phyloP scores from a whole-genome alignment of 2,113 vertebrate species.

The Desmodus rotundus region DNA sequence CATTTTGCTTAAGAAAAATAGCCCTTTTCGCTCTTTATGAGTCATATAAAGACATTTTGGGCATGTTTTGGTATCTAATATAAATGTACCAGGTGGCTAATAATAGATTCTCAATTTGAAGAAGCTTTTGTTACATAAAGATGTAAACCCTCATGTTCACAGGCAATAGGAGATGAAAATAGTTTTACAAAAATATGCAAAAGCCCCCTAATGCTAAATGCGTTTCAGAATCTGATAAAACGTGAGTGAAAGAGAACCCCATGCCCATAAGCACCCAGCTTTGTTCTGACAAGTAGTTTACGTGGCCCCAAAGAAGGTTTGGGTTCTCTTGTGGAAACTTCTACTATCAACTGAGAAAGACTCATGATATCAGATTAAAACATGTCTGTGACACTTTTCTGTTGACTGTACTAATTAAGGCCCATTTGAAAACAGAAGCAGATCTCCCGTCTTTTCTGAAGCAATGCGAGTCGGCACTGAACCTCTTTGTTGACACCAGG shows the following conservation, averaged over 20 bases:
- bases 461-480: not conserved
- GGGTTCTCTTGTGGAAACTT: not conserved
- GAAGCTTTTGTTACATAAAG: not conserved
- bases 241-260: not conserved
- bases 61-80: not conserved
- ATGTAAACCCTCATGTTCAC: not conserved
- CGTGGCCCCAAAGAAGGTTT: not conserved
- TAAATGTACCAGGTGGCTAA: not conserved
- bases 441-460: not conserved
- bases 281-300: not conserved
- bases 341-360: not conserved
- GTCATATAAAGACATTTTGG: not conserved
- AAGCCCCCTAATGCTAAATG: not conserved
- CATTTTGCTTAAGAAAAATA: slow-evolving; percentile 11
- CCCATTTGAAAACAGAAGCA: not conserved
- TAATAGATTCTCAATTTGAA: not conserved
- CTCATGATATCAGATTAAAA: not conserved
- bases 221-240: not conserved
- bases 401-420: not conserved
- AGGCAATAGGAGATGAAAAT: not conserved
- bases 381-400: not conserved
- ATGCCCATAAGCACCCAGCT: not conserved
- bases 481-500: not conserved
- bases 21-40: not conserved
- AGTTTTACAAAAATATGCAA: not conserved